Evolutionary conservation across 2,888 invertebrate species (phyloP), one percentile per base, ranked within the genome.

Genomic region (Platynereis dumerilii): DNA sequence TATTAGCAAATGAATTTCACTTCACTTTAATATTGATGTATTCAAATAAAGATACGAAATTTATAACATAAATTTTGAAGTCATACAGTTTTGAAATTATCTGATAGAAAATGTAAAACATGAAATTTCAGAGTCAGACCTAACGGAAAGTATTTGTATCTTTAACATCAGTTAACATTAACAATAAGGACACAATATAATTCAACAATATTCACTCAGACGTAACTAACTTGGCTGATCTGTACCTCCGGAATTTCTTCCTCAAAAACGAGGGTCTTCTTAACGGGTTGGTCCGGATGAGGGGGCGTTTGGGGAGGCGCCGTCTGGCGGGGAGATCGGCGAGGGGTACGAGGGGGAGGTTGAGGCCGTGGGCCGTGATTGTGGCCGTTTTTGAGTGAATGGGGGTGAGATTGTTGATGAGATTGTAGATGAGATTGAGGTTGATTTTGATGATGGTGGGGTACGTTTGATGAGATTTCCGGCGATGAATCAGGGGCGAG

Each of bases 211-310:
- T 48, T 22, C 3, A 20, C 7, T 57, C 29, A 28, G 10, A 20
- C 29, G 29, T 57, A 55, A 39, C 55, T 52, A 28, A 61, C 61
- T 24, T 61, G 53, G 44, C 61, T 61, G 42, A 61, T 54, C 39
- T 61, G 61, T 42, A 61, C 52, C n/a, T 61, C 61, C 7, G 53
- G 10, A 54, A n/a, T 28, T 10, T 52, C 60, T 52, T 27, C 60
- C 53, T 52, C 52, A 39, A 55, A 55, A 15, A 45, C 52, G 12
- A 60, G 34, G 20, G 60, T 44, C 26, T 60, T 60, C 24, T 54
- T 52, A 7, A 52, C 39, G 2, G 10, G 22, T 17, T 28, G 24
- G 12, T 34, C 34, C 15, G 39, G 39, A 2, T 17, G 20, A 17
- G 39, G 39, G 26, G 52, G 53, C 2, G 53, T 52, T 39, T 39